phyloP scores from a whole-genome alignment of 2,888 invertebrate species.

The Eurytoma adleriae region DNA sequence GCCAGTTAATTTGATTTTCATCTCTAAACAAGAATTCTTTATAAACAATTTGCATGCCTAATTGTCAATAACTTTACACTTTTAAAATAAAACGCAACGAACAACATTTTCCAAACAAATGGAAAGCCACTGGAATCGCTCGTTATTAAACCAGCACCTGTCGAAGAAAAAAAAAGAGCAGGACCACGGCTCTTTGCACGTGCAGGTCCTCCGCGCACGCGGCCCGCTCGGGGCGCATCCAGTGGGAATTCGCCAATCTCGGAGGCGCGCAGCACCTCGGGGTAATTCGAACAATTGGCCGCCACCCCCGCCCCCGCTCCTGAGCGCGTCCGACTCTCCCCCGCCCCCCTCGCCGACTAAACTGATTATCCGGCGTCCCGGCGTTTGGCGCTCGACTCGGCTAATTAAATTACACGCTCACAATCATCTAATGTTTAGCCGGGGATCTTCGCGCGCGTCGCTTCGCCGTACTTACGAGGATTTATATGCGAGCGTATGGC shows the following conservation, averaged over 20 bases:
- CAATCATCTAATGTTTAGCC: constrained; percentile 68
- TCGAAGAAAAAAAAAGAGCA: no score
- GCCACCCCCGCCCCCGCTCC: not conserved
- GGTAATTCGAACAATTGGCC: constrained; percentile 51
- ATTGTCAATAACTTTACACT: no score
- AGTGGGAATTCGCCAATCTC: constrained; percentile 49
- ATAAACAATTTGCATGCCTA: no score
- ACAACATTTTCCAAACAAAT: no score
- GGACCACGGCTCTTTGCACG: no score
- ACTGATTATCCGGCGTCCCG: constrained; percentile 64
- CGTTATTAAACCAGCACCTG: no score
- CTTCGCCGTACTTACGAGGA: constrained; percentile 37
- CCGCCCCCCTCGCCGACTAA: constrained; percentile 63
- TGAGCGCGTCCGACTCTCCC: not conserved
- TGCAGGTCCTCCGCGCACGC: no score
- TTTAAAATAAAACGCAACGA: no score
- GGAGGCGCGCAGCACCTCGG: constrained; percentile 27
- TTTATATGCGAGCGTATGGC: constrained; percentile 48
- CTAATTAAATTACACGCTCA: constrained; percentile 69
- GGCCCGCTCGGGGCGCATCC: constrained; percentile 8
- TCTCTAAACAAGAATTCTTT: no score
- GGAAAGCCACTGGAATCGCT: no score
- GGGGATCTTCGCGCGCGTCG: constrained; percentile 53
- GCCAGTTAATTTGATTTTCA: no score
- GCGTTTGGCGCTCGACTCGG: constrained; percentile 61